These are phyloP conservation scores for Psephotus haematonotus DNA, from an alignment of 2,113 vertebrate genomes.

Conservation along the genomic window DNA sequence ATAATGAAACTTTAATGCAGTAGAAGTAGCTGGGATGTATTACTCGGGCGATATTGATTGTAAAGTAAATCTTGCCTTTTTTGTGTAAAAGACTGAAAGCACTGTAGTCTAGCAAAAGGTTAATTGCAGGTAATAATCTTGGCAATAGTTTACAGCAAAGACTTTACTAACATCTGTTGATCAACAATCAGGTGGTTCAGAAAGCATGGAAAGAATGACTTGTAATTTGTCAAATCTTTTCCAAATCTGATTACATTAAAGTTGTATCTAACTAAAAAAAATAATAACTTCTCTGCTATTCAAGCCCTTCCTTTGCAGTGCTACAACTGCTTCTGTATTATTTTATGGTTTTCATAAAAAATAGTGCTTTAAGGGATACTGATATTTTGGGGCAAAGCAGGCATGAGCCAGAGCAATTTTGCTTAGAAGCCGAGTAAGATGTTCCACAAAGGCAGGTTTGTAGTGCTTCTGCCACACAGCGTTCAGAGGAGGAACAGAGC, in stretches of 20 bases:
- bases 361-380: neutral
- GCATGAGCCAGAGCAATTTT: neutral
- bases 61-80: neutral
- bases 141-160: neutral
- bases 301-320: neutral
- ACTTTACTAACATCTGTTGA: neutral
- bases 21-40: neutral
- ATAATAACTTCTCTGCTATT: neutral
- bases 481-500: constrained; percentile 17
- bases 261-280: neutral
- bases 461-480: constrained; percentile 39
- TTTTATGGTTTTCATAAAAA: neutral
- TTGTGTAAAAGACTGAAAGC: neutral
- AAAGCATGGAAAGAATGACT: neutral
- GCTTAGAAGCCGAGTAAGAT: neutral
- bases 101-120: neutral
- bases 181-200: neutral
- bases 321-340: neutral
- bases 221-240: neutral
- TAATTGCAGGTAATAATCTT: neutral
- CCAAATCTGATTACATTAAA: neutral
- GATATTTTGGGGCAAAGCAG: neutral
- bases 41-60: neutral
- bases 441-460: neutral
- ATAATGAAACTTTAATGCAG: neutral